Base-by-base conservation (phyloP, 30 jellyfish, hydroid and myxozoan species). In the Chrysaora quinquecirrha region DNA sequence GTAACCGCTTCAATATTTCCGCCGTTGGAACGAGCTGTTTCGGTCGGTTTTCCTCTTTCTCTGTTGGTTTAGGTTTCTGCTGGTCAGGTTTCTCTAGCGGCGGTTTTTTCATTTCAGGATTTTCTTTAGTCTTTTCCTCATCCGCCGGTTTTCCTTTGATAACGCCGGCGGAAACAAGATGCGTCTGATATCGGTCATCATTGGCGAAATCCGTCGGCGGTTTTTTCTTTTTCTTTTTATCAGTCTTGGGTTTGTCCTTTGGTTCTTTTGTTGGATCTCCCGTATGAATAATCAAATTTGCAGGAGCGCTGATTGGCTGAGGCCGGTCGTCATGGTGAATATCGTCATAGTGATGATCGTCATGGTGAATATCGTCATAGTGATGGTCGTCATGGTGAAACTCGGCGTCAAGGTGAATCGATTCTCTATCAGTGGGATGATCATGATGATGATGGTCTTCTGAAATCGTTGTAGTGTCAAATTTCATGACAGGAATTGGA, bases 171-270 rank as follows among this genome's bases (percentile, higher is more conserved):
- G 83, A 82, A 11, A 87, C 91, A 7, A 87, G 76, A 77, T 87
- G 96, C 25, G 96, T 87, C 56, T 75, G 91, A 56, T 47, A 87
- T 47, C 96, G 80, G 56, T 87, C 96, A 32, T 87, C 96, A 19
- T 77, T 75, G 23, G 71, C 75, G 66, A 63, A 33, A 34, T 72
- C 80, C 21, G 87, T 67, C 20, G 91, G 87, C 33, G 90, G 90
- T 18, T 49, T 71, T 20, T 52, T 52, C 73, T 78, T 78, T 73
- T 78, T 78, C 56, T 58, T 49, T 23, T 68, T 80, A 28, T 63
- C 66, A 48, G 35, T 64, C 43, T 34, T 83, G 34, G 46, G 27
- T 66, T 78, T 69, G 1, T 77, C 46, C 10, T 54, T 74, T 2
- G 72, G 33, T 0, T 65, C 90, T 67, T 80, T 80, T 18, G 82